Base-by-base conservation (phyloP, 2,888 invertebrate species). In the Troides aeacus region DNA sequence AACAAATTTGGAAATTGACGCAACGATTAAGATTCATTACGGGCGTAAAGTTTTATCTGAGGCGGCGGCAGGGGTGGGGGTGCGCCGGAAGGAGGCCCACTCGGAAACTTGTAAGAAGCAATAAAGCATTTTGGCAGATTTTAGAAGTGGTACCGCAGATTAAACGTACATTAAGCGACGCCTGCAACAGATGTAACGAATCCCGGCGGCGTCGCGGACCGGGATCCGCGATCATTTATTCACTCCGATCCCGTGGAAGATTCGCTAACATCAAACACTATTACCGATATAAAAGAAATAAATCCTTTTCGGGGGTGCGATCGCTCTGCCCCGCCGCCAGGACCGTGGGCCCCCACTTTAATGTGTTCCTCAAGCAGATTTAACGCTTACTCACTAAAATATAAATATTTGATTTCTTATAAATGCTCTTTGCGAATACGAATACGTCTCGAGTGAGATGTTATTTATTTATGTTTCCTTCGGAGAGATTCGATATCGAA, bases 41-140 rank as follows among this genome's bases (percentile, higher is more conserved):
- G 88, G 88, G 81, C 88, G 86, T 88, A 86, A 91, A 92, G 90
- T 92, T 91, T 91, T 90, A 91, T 91, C 90, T 88, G 79, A 74
- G 78, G 73, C 73, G 39, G 39, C 39, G 39, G 39, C 39, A 8
- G 39, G 8, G 39, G 39, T 7, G 39, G 39, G 30, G 30, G 30
- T 3, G 30, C 5, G 30, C 4, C 30, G 30, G 30, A 30, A 5
- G 82, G 64, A 82, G 82, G 80, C 79, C 83, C 83, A 83, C 86
- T 87, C 82, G 83, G 79, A 78, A 83, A 86, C 84, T 88, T 88
- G 84, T 87, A 88, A 85, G 80, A 80, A 85, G 90, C 88, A 88
- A 91, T 92, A 92, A 92, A 92, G 88, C 90, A 91, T 91, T 91
- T 91, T 88, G 90, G 87, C 87, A 86, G 87, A 90, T 91, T 90